phyloP scores from a whole-genome alignment of 2,113 vertebrate genomes.

The Limnothrissa miodon region DNA sequence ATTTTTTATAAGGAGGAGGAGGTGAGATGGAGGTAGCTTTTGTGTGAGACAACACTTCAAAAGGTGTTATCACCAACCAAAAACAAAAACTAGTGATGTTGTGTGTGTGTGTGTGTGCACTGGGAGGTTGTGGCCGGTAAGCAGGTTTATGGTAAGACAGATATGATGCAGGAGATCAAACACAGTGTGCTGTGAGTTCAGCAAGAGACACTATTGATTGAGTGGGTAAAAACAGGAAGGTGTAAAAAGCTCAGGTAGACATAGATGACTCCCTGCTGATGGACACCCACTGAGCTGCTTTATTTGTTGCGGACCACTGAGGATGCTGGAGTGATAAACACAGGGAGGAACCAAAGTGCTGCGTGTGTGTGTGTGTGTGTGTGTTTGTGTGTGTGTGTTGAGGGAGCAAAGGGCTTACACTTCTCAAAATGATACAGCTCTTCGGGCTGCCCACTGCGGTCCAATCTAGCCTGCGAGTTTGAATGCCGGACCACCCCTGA shows the following conservation, averaged over 20 bases:
- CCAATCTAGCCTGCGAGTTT: not conserved
- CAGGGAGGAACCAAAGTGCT: not conserved
- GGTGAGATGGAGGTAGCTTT: not conserved
- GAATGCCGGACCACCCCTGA: not conserved
- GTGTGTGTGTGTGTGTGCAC: not conserved
- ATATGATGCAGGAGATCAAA: constrained; percentile 49
- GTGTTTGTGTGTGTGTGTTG: not conserved
- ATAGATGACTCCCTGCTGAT: not conserved
- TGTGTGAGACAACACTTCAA: constrained; percentile 4
- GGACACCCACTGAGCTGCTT: constrained; percentile 30
- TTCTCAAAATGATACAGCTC: not conserved
- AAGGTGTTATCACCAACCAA: not conserved
- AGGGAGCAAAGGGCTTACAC: not conserved
- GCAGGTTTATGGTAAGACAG: not conserved
- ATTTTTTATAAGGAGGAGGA: constrained; percentile 3
- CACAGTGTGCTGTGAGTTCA: constrained; percentile 48
- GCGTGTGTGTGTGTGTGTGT: not conserved
- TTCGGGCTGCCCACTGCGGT: not conserved
- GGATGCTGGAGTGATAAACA: constrained; percentile 15
- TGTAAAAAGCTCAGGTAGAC: constrained; percentile 55
- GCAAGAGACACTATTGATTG: constrained; percentile 57
- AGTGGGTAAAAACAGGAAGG: constrained; percentile 46
- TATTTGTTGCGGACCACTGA: constrained; percentile 11
- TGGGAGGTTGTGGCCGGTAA: not conserved
- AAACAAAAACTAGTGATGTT: not conserved